Conservation (phyloP, 37 sponge, comb jelly and placozoan species). For the Cliona cf. orientalis region DNA sequence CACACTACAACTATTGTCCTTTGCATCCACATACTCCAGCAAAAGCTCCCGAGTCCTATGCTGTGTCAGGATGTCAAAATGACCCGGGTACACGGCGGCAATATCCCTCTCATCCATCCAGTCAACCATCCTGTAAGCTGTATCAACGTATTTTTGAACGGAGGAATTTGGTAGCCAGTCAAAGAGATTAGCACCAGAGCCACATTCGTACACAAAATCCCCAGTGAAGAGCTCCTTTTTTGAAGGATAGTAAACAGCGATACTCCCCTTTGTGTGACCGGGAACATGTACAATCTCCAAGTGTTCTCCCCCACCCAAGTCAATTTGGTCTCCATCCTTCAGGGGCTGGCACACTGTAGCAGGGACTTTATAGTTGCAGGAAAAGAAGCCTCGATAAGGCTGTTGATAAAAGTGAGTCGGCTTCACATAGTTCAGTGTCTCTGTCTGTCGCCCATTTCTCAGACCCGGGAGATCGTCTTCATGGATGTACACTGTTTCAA, state of each 20-base stretch:
- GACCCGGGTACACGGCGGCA: background rate
- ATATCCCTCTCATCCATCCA: background rate
- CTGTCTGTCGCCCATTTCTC: conserved; percentile 10
- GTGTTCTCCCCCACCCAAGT: conserved; percentile 1
- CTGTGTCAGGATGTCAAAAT: background rate
- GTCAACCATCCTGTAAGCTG: background rate
- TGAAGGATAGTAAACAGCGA: background rate
- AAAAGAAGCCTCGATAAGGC: background rate
- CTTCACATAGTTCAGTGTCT: conserved; percentile 14
- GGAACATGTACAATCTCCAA: conserved; percentile 9
- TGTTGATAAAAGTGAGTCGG: background rate
- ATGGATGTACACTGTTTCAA: conserved; percentile 11
- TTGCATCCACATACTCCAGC: background rate
- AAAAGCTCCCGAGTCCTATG: background rate
- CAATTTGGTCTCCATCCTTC: background rate
- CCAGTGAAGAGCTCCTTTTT: conserved; percentile 7
- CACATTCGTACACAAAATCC: conserved; percentile 9
- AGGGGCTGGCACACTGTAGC: background rate
- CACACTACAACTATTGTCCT: background rate
- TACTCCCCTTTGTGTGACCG: conserved; percentile 9
- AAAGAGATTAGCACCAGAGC: background rate
- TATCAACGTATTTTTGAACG: background rate
- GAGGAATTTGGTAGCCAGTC: conserved; percentile 16
- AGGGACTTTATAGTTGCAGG: background rate
- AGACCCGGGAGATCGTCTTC: conserved; percentile 3